phyloP scores from a whole-genome alignment of 2,888 invertebrate species.

The Eueremaeus valkanovi region DNA sequence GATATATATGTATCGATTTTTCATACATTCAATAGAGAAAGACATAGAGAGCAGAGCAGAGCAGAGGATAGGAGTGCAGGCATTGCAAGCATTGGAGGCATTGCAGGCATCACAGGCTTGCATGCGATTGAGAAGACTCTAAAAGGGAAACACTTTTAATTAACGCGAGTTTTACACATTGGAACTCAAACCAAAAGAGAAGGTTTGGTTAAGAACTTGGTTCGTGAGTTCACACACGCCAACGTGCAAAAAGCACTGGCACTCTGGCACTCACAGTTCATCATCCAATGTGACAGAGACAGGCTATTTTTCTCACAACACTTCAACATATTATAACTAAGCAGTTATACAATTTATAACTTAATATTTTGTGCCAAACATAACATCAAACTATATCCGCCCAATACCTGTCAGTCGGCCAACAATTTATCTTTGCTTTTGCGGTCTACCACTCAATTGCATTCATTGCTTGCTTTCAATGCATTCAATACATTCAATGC shows the following conservation, averaged over 20 bases:
- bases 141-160: slow-evolving; percentile 31
- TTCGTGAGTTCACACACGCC: slow-evolving; percentile 35
- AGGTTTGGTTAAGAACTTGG: slow-evolving; percentile 28
- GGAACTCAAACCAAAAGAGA: not conserved
- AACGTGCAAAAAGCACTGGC: not conserved
- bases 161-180: slow-evolving; percentile 18
- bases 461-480: not conserved
- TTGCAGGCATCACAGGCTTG: no score
- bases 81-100: no score
- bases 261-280: slow-evolving; percentile 34
- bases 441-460: slow-evolving; percentile 1
- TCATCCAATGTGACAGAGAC: slow-evolving; percentile 33
- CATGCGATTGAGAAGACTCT: no score
- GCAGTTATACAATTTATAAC: slow-evolving; percentile 30
- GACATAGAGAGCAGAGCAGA: slow-evolving; percentile 12
- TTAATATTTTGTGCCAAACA: slow-evolving; percentile 31
- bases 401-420: slow-evolving; percentile 27
- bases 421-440: slow-evolving; percentile 30
- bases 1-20: slow-evolving; percentile 35
- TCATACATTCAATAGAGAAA: slow-evolving; percentile 31
- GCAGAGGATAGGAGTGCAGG: no score
- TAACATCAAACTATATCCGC: slow-evolving; percentile 29
- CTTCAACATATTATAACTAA: slow-evolving; percentile 19
- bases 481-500: not conserved
- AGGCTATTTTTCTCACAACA: slow-evolving; percentile 36